phyloP scores from a whole-genome alignment of 2,797 vertebrate species.

The Fistularia commersonii region DNA sequence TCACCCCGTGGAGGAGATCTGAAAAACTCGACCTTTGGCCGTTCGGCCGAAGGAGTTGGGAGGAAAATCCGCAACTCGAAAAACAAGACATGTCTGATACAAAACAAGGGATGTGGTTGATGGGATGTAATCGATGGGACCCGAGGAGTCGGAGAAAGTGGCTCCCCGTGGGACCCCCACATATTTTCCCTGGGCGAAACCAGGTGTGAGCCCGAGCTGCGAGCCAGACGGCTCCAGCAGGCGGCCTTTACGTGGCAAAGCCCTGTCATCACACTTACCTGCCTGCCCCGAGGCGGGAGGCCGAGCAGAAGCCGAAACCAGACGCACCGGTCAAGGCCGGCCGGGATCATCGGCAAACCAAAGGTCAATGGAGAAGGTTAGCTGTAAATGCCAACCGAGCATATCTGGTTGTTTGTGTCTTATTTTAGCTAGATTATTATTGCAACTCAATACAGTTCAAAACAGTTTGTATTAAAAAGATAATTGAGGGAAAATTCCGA shows the following conservation, averaged over 20 bases:
- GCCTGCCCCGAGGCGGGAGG: conserved; percentile 23
- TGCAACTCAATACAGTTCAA: too few species aligned
- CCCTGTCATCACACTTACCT: conserved; percentile 60
- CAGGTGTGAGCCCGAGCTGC: conserved; percentile 58
- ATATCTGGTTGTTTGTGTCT: too few species aligned
- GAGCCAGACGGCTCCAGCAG: conserved; percentile 44
- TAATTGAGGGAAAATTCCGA: too few species aligned
- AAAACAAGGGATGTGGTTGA: not conserved
- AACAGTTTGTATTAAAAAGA: too few species aligned
- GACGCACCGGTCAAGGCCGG: conserved; percentile 11
- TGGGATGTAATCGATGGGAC: not conserved
- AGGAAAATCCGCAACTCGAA: too few species aligned
- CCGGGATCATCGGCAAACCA: conserved; percentile 8
- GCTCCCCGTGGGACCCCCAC: conserved; percentile 19
- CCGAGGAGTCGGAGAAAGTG: conserved; percentile 60
- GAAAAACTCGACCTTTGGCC: too few species aligned
- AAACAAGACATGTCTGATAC: too few species aligned
- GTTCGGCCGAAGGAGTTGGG: not conserved
- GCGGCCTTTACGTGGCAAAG: conserved; percentile 24
- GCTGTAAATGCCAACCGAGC: too few species aligned
- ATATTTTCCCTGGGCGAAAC: conserved; percentile 58
- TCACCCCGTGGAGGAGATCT: too few species aligned
- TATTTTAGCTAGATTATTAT: not conserved
- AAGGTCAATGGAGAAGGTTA: conserved; percentile 1
- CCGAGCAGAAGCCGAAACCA: conserved; percentile 5